Evolutionary conservation across 2,797 vertebrate species (phyloP).

Genomic region (Natrix natrix): DNA sequence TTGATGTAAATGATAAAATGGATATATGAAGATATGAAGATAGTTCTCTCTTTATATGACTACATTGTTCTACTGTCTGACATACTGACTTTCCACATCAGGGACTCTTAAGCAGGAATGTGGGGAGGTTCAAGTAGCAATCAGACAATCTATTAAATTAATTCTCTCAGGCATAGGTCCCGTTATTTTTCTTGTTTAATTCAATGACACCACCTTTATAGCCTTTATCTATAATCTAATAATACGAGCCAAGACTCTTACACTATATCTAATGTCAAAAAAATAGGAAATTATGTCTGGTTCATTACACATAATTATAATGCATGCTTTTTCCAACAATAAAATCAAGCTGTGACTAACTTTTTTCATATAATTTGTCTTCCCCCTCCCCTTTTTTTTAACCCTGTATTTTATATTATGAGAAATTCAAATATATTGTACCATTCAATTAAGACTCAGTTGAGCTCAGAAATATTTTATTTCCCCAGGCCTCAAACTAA

Average conservation of each 20-base stretch:
- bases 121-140: not conserved
- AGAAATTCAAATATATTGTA: conserved; percentile 59
- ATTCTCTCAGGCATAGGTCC: accelerated
- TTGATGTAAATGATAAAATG: not conserved
- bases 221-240: conserved; percentile 1
- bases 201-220: not conserved
- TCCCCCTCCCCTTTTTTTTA: conserved; percentile 45
- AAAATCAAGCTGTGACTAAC: conserved; percentile 61
- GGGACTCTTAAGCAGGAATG: not conserved
- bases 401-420: conserved; percentile 46
- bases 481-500: not conserved
- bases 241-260: conserved; percentile 36
- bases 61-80: accelerated
- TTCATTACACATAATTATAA: conserved; percentile 63
- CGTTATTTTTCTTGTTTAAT: not conserved
- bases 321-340: conserved; percentile 58
- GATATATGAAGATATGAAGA: not conserved
- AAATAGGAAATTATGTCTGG: conserved; percentile 57
- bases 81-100: accelerated
- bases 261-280: conserved; percentile 49
- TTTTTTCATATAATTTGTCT: conserved; percentile 44
- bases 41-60: not conserved
- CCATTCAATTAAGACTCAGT: conserved; percentile 40
- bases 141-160: not conserved
- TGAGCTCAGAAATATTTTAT: not conserved